Conservation (phyloP, 2,888 invertebrate genomes). For the Pandemis heparana region DNA sequence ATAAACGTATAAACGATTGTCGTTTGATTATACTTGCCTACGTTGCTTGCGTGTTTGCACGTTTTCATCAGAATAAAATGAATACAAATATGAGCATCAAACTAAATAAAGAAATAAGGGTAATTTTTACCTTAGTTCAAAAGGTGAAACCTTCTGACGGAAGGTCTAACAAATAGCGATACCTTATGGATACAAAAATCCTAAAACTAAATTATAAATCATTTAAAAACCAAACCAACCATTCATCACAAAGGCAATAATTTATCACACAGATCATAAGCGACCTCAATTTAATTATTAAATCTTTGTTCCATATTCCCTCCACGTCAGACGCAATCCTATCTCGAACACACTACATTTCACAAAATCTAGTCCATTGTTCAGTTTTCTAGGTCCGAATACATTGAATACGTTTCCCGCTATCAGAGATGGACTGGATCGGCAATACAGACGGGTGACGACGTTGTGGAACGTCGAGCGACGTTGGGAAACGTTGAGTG, state of each 20-base stretch:
- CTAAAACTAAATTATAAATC: no score
- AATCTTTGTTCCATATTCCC: neutral
- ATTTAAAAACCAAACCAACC: no score
- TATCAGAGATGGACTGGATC: slow-evolving; percentile 3
- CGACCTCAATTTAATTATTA: neutral
- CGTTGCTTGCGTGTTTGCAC: no score
- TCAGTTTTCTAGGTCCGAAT: slow-evolving; percentile 13
- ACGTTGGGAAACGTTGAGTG: neutral
- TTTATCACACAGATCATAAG: neutral
- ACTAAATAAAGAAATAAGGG: no score
- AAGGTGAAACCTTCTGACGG: no score
- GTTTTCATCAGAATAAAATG: no score
- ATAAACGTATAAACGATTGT: no score
- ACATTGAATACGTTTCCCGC: slow-evolving; percentile 9
- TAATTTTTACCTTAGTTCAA: no score
- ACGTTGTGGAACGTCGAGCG: neutral
- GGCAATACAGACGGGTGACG: neutral
- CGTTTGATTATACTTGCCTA: no score
- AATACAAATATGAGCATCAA: no score
- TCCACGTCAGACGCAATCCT: neutral
- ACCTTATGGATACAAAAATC: no score
- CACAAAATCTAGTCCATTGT: slow-evolving; percentile 22
- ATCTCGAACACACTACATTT: slow-evolving; percentile 11
- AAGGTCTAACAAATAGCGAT: no score
- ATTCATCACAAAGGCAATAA: neutral